These are phyloP conservation scores for Microtus ochrogaster DNA, from an alignment of 2,113 vertebrate species.

Conservation along the genomic window DNA sequence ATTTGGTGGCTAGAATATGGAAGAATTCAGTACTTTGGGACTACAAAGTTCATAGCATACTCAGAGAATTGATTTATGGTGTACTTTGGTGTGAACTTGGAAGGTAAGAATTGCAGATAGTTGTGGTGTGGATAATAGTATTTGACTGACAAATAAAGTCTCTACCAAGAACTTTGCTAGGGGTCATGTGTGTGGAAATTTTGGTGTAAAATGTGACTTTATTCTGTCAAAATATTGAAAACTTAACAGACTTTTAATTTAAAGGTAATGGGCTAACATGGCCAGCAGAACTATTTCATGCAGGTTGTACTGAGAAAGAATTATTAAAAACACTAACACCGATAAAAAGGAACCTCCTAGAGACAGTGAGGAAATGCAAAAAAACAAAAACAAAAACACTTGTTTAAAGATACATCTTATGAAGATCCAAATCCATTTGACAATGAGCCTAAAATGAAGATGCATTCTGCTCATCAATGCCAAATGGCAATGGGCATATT, in stretches of 20 bases:
- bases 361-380: background rate
- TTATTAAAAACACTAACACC: background rate
- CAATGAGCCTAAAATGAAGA: background rate
- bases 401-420: background rate
- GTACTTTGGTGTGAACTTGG: background rate
- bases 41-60: background rate
- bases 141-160: background rate
- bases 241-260: background rate
- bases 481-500: background rate
- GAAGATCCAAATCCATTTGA: background rate
- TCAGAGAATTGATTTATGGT: background rate
- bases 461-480: background rate
- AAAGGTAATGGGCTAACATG: background rate
- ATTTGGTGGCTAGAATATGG: background rate
- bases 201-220: background rate
- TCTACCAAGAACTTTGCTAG: background rate
- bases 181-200: background rate
- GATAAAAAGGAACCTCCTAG: background rate
- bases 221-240: background rate
- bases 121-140: background rate
- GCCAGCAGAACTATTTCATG: background rate
- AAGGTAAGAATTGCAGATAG: background rate
- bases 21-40: background rate
- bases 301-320: background rate
- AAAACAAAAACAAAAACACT: background rate